phyloP scores from a whole-genome alignment of 2,113 vertebrate genomes.

The Sitta europaea region DNA sequence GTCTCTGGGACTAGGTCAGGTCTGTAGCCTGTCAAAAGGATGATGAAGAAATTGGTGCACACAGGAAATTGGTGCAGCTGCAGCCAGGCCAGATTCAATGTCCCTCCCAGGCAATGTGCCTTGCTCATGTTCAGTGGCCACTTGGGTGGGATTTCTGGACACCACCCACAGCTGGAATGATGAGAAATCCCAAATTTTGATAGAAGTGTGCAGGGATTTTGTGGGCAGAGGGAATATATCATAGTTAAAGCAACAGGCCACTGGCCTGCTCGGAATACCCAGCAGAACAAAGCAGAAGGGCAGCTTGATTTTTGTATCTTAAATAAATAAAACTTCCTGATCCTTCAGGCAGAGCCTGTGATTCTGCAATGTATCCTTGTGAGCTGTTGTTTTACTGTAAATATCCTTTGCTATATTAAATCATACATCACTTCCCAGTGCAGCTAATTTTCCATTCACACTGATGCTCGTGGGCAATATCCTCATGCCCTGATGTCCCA shows the following conservation, averaged over 20 bases:
- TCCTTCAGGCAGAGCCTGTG: slow-evolving; percentile 14
- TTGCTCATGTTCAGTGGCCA: not conserved
- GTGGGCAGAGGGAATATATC: not conserved
- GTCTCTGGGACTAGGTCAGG: not conserved
- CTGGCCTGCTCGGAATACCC: not conserved
- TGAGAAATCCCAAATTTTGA: not conserved
- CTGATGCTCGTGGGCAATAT: slow-evolving; percentile 10
- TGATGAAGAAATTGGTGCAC: not conserved
- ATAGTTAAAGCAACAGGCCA: not conserved
- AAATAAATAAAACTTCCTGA: slow-evolving; percentile 39
- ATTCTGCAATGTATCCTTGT: not conserved
- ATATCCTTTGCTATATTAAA: slow-evolving; percentile 48
- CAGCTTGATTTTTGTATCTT: not conserved
- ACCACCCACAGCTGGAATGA: not conserved
- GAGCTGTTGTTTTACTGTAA: slow-evolving; percentile 38
- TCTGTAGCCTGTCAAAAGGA: not conserved
- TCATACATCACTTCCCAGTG: slow-evolving; percentile 38
- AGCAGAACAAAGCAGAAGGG: not conserved
- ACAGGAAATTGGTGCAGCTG: not conserved
- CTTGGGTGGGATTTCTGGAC: not conserved
- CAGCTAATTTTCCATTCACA: slow-evolving; percentile 20
- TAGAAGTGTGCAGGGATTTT: not conserved
- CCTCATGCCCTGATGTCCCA: not conserved
- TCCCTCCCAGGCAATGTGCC: not conserved
- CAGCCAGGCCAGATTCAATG: not conserved